A percentile compares a stretch with the other conserved stretches of the same genome.
phyloP scores from a whole-genome alignment of 2,113 vertebrate genomes.

The Prionailurus bengalensis region DNA sequence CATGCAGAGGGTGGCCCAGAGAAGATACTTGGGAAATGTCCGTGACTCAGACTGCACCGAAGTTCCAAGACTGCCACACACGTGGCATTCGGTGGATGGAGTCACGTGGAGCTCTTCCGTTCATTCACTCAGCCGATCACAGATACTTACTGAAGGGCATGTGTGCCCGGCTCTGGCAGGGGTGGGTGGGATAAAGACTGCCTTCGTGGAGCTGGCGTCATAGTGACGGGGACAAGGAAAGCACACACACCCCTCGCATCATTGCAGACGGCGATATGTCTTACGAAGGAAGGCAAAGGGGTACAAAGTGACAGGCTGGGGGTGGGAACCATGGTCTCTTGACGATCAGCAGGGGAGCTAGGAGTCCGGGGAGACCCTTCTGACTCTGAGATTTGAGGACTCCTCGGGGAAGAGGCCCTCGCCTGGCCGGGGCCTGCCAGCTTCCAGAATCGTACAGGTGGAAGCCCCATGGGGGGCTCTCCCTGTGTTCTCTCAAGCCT shows the following conservation, averaged over 20 bases:
- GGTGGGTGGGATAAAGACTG: background rate
- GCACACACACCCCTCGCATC: too few relatives aligned
- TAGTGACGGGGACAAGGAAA: background rate
- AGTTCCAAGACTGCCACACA: background rate
- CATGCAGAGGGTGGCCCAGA: background rate
- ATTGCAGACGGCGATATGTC: accelerated
- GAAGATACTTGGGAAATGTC: background rate
- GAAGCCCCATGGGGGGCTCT: accelerated
- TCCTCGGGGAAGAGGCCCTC: background rate
- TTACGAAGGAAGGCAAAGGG: background rate
- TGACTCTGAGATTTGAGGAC: background rate
- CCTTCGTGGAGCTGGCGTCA: accelerated
- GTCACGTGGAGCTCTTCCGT: accelerated
- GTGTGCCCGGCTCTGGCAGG: background rate
- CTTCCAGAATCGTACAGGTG: background rate
- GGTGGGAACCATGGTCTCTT: background rate
- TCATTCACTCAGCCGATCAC: background rate
- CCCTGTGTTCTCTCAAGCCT: background rate
- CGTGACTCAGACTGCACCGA: background rate
- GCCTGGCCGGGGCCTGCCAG: background rate
- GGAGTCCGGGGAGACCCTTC: background rate
- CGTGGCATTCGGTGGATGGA: background rate
- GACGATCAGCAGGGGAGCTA: background rate
- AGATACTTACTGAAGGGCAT: background rate
- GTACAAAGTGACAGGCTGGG: background rate